Base-by-base conservation (phyloP, 2,113 vertebrate genomes). In the Tachuris rubrigastra region DNA sequence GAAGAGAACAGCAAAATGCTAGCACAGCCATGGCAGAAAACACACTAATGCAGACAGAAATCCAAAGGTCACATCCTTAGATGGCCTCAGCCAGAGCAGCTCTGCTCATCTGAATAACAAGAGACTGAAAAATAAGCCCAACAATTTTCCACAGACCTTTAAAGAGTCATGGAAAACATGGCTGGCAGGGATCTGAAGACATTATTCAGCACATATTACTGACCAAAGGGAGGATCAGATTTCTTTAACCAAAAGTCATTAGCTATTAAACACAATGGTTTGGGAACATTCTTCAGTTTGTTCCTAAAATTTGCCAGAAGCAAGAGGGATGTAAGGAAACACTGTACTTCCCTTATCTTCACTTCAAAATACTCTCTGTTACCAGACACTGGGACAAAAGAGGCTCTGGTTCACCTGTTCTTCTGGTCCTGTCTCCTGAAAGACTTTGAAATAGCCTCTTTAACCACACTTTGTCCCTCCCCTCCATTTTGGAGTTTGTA, bases 11-110 rank as follows among this genome's bases (percentile, higher is more conserved):
- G 67, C 35, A 91, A 82, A 89, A 79, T 3, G 35, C 62, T 73
- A 33, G 28, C 37, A 27, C 1, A 84, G 60, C 56, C 65, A 56
- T 5, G 6, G 66, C 62, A 91, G 63, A 41, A 75, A 80, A 39
- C 67, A 65, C 50, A 28, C 33, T 7, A 67, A 74, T 0, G 0
- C 72, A 93, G 90, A 89, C 42, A 41, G 15, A 22, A 86, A 86
- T 73, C 76, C 92, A 92, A 88, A 88, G 95, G 85, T 91, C 90
- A 95, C 59, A 95, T 90, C 92, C 93, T 96, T 81, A 97, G 92
- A 88, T 93, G 92, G 75, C 93, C 87, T 80, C 69, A 81, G 65
- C 75, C 63, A 35, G 82, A 80, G 60, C 6, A 2, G 39, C 37
- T 56, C 68, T 65, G 72, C 62, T 76, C 59, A 93, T 90, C 72